Conservation (phyloP, 2,113 vertebrate species). For the Pao palembangensis region DNA sequence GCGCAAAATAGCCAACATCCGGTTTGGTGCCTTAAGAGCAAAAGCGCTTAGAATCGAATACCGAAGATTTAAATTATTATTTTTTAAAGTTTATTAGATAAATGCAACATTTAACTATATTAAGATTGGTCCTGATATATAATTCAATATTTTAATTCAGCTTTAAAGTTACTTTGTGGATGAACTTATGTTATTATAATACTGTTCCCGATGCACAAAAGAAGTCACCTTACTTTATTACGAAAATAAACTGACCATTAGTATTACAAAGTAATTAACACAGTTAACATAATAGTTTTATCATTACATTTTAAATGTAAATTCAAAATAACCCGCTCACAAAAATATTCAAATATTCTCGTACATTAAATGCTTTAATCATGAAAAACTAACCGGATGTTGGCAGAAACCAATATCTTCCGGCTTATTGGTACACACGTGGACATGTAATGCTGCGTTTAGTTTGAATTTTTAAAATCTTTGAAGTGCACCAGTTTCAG, state of each 20-base stretch:
- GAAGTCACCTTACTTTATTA: too few relatives aligned
- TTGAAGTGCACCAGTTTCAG: too few relatives aligned
- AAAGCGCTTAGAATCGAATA: slow-evolving; percentile 14
- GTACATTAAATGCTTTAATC: background rate
- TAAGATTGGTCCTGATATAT: too few relatives aligned
- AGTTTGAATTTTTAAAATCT: too few relatives aligned
- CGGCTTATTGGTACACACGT: background rate
- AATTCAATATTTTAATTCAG: too few relatives aligned
- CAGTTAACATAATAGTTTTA: background rate
- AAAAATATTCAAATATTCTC: too few relatives aligned
- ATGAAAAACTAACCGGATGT: slow-evolving; percentile 26
- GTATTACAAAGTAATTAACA: background rate
- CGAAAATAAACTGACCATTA: background rate
- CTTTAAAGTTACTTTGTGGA: too few relatives aligned
- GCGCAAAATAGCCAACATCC: slow-evolving; percentile 1
- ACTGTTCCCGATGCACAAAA: too few relatives aligned
- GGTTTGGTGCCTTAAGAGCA: slow-evolving; percentile 33
- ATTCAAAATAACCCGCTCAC: background rate
- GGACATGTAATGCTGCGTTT: background rate
- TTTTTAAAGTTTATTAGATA: too few relatives aligned
- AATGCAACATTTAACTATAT: too few relatives aligned
- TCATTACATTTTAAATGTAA: background rate
- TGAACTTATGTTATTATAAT: too few relatives aligned
- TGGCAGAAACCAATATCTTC: slow-evolving; percentile 8
- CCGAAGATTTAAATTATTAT: background rate